Evolutionary conservation across 2,113 vertebrate genomes (phyloP).

Genomic region (Prolemur simus): DNA sequence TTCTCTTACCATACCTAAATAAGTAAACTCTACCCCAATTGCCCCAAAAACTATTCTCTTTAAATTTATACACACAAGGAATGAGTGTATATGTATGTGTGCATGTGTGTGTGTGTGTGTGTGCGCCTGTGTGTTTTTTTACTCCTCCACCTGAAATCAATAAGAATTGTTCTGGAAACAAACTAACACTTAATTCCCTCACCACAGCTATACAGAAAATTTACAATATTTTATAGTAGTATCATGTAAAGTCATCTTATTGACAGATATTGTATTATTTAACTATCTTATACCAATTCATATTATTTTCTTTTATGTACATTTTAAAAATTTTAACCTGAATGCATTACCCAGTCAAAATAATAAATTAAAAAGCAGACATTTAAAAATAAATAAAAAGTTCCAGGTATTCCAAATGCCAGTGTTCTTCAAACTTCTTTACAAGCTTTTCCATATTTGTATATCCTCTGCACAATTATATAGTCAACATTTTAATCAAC

Average conservation of each 20-base stretch:
- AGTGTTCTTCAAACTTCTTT: not conserved
- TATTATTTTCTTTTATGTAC: not conserved
- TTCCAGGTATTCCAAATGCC: not conserved
- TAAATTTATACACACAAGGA: not conserved
- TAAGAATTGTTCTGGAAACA: not conserved
- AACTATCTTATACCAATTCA: conserved; percentile 8
- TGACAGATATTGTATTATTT: not conserved
- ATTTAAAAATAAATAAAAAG: not conserved
- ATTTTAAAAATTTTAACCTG: not conserved
- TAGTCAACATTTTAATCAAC: not conserved
- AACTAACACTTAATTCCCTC: not conserved
- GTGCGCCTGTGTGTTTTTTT: not conserved
- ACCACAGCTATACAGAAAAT: not conserved
- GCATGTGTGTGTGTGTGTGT: not conserved
- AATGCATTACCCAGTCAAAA: not conserved
- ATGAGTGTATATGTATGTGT: not conserved
- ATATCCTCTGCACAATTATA: not conserved
- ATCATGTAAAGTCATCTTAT: not conserved
- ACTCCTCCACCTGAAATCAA: not conserved
- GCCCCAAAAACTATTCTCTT: not conserved
- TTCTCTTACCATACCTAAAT: not conserved
- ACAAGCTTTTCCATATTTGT: not conserved
- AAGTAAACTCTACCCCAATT: not conserved
- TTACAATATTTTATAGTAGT: not conserved
- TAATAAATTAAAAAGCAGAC: not conserved